A percentile compares a stretch with the other conserved stretches of the same genome.
Evolutionary conservation across 1,140 invertebrate genomes (phyloP).

Genomic region (Nasonia longicornis): DNA sequence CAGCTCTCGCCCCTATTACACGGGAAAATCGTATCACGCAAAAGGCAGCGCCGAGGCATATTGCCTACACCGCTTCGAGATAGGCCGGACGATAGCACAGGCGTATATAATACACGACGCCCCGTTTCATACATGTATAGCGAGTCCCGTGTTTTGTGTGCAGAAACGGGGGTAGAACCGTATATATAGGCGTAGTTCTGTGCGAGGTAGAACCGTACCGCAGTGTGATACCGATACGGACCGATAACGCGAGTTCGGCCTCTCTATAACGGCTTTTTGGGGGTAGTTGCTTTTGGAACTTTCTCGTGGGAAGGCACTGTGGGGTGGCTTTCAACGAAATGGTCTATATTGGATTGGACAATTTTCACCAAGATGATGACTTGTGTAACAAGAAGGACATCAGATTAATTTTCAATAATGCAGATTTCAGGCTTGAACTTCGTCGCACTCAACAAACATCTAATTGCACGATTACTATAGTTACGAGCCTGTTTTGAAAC

Average conservation of each 20-base stretch:
- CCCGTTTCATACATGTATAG: background rate
- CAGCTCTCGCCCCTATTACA: background rate
- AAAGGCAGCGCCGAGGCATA: background rate
- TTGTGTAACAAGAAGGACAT: too few relatives aligned
- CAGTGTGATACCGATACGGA: background rate
- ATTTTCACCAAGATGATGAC: too few relatives aligned
- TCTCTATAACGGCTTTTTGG: background rate
- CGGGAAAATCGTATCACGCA: background rate
- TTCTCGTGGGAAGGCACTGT: conserved; percentile 13
- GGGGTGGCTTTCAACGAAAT: background rate
- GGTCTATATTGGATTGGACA: background rate
- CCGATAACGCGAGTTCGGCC: conserved; percentile 17
- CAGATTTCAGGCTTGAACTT: too few relatives aligned
- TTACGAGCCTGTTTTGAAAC: too few relatives aligned
- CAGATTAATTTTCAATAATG: too few relatives aligned
- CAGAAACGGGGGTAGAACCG: background rate
- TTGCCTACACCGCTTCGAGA: background rate
- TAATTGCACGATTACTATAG: background rate
- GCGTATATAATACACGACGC: background rate
- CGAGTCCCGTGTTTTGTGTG: background rate
- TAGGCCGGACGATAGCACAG: background rate
- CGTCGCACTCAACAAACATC: background rate
- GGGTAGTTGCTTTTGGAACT: background rate
- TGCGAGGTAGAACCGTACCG: background rate
- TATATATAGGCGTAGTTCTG: background rate